phyloP scores from a whole-genome alignment of 2,888 invertebrate species.

The Nephrotoma flavescens region DNA sequence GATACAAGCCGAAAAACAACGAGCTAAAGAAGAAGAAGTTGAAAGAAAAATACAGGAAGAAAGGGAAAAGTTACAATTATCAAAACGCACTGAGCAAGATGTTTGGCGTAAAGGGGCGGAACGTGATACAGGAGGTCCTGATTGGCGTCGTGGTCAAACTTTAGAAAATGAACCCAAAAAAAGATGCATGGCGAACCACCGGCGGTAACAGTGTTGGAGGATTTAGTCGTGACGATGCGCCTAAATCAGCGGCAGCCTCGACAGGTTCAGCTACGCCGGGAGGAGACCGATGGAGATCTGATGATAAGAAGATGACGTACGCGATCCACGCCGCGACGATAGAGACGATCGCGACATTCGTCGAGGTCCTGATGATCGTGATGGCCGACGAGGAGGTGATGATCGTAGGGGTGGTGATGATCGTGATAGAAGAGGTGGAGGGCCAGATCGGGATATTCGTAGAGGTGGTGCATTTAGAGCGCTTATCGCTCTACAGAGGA shows the following conservation, averaged over 20 bases:
- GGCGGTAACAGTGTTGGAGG: no score
- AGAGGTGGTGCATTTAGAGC: constrained; percentile 13
- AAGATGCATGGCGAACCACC: no score
- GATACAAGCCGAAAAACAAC: constrained; percentile 40
- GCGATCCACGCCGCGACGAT: background rate
- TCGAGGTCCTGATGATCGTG: constrained; percentile 15
- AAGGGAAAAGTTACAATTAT: no score
- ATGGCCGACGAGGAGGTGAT: constrained; percentile 11
- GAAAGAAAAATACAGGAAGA: constrained; percentile 45
- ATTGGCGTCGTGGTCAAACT: no score
- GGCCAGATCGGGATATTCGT: constrained; percentile 14
- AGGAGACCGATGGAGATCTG: no score
- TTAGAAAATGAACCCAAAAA: no score
- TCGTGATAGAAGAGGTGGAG: constrained; percentile 19
- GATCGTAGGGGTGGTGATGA: constrained; percentile 22
- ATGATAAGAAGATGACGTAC: no score
- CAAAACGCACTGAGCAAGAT: constrained; percentile 16
- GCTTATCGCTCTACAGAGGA: no score
- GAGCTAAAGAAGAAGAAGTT: constrained; percentile 57
- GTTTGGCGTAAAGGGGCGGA: constrained; percentile 8
- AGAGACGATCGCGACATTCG: constrained; percentile 1
- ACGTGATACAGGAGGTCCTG: no score
- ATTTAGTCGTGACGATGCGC: no score
- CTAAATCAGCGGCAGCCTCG: background rate
- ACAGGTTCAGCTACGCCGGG: no score